These are phyloP conservation scores for Linnaemya tessellans DNA, from an alignment of 2,888 invertebrate species.

Conservation along the genomic window DNA sequence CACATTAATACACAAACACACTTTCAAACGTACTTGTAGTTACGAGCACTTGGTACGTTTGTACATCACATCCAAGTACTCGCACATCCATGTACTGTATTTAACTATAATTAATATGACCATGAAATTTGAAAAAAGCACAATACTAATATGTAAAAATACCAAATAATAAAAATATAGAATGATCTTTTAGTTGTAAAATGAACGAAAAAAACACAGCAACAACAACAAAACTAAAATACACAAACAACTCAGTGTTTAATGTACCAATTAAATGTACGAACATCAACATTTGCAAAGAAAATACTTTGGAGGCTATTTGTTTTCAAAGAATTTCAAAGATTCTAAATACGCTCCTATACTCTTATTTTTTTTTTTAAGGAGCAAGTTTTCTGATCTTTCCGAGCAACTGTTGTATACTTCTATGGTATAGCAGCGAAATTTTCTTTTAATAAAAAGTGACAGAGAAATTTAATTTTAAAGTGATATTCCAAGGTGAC, in stretches of 20 bases:
- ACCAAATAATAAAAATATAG: constrained; percentile 57
- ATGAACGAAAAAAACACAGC: constrained; percentile 19
- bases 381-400: no score
- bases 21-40: constrained; percentile 33
- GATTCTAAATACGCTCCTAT: neutral
- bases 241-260: constrained; percentile 14
- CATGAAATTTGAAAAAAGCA: constrained; percentile 66
- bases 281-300: neutral
- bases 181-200: constrained; percentile 54
- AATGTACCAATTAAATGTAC: constrained; percentile 38
- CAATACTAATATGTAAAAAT: constrained; percentile 55
- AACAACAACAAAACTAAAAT: neutral
- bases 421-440: no score
- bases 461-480: no score
- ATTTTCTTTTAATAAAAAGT: no score
- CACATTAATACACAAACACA: constrained; percentile 62
- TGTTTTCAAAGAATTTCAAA: constrained; percentile 28
- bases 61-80: constrained; percentile 43
- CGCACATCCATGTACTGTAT: constrained; percentile 59
- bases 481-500: no score
- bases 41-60: constrained; percentile 6
- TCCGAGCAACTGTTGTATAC: no score
- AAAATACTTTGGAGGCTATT: constrained; percentile 14
- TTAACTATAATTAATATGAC: constrained; percentile 71
- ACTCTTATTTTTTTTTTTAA: no score